A percentile compares a stretch with the other conserved stretches of the same genome.
Evolutionary conservation across 1,140 invertebrate species (phyloP).

Genomic region (Drosophila melanica): DNA sequence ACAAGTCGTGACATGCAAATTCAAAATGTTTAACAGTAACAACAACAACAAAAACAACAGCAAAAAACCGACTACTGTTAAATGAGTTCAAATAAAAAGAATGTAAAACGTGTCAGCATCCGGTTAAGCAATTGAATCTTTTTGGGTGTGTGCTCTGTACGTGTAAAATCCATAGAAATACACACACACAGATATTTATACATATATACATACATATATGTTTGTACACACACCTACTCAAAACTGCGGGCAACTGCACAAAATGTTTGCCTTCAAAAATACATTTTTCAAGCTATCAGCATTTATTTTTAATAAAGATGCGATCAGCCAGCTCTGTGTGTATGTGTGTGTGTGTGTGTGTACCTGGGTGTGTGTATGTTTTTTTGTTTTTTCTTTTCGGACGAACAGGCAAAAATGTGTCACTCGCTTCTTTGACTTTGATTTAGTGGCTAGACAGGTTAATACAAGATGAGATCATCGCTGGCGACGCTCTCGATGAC

Average conservation of each 20-base stretch:
- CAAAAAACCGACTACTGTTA: constrained; percentile 52
- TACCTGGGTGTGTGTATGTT: constrained; percentile 22
- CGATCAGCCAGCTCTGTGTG: constrained; percentile 47
- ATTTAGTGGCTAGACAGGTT: constrained; percentile 82
- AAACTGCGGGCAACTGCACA: constrained; percentile 42
- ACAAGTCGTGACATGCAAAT: constrained; percentile 45
- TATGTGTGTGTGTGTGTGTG: constrained; percentile 36
- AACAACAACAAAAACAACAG: constrained; percentile 5
- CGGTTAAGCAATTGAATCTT: constrained; percentile 44
- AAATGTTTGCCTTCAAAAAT: constrained; percentile 55
- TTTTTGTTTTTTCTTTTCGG: constrained; percentile 33
- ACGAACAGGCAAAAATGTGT: constrained; percentile 68
- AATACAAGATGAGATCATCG: constrained; percentile 79
- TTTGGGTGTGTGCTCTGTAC: constrained; percentile 62
- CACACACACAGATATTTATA: neutral
- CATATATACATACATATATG: neutral
- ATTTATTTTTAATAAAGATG: constrained; percentile 81
- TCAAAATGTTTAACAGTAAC: constrained; percentile 23
- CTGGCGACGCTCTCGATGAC: constrained; percentile 35
- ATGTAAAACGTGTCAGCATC: constrained; percentile 58
- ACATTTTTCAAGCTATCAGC: constrained; percentile 72
- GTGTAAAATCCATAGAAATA: constrained; percentile 13
- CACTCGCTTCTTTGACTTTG: constrained; percentile 78
- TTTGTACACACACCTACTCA: neutral
- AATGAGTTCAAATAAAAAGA: constrained; percentile 31